These are phyloP conservation scores for Premnoplex brunnescens DNA, from an alignment of 2,797 vertebrate genomes.

Conservation along the genomic window DNA sequence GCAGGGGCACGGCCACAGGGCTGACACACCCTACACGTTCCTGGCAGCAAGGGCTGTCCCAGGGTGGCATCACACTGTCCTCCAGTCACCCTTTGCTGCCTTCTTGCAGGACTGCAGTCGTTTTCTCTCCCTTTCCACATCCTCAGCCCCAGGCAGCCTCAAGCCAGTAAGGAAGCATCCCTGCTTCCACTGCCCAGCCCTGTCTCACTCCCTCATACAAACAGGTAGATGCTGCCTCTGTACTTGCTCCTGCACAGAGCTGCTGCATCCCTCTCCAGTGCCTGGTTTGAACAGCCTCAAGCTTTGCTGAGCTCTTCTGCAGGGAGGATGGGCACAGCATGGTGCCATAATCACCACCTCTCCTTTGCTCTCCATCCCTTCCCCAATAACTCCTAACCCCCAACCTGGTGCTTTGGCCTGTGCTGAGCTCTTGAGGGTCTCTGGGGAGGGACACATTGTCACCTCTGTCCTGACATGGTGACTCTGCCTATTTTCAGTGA, in stretches of 20 bases:
- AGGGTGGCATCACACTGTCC: background rate
- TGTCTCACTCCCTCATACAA: rapidly evolving
- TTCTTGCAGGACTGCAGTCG: background rate
- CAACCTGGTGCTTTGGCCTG: rapidly evolving
- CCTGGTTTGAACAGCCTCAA: background rate
- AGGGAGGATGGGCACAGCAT: background rate
- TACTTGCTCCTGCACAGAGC: background rate
- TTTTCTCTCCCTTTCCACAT: background rate
- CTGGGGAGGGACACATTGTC: background rate
- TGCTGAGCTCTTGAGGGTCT: background rate
- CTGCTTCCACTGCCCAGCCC: background rate
- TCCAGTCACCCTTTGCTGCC: background rate
- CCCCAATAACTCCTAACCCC: background rate
- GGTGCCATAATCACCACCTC: background rate
- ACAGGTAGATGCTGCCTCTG: background rate
- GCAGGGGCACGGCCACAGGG: background rate
- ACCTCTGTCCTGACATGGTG: background rate
- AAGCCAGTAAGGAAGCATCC: background rate
- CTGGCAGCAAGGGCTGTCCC: background rate
- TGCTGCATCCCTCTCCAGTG: background rate
- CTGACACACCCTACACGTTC: background rate
- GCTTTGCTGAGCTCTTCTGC: background rate
- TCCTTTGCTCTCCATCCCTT: background rate
- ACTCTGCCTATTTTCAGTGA: background rate
- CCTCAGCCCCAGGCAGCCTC: background rate